phyloP scores from a whole-genome alignment of 2,113 vertebrate genomes.

The Myiopsitta monachus region DNA sequence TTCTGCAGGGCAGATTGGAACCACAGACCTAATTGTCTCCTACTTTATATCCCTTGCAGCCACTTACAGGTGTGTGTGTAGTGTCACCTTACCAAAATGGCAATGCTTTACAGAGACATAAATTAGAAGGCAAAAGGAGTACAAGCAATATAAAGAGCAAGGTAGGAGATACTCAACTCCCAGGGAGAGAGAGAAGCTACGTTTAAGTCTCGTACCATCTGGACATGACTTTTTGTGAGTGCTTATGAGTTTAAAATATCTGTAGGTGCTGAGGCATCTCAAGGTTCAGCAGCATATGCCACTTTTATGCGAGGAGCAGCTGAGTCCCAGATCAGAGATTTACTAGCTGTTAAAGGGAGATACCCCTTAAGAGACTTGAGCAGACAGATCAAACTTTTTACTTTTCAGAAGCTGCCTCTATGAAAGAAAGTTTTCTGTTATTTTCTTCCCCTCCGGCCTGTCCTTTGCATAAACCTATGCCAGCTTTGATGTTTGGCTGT shows the following conservation, averaged over 20 bases:
- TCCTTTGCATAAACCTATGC: not conserved
- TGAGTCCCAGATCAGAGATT: conserved; percentile 29
- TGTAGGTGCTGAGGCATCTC: conserved; percentile 38
- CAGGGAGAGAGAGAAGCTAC: not conserved
- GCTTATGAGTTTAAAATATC: conserved; percentile 35
- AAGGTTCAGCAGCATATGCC: conserved; percentile 11
- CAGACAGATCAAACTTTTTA: not conserved
- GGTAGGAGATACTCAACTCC: conserved; percentile 5
- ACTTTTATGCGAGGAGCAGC: not conserved
- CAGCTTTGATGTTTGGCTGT: not conserved
- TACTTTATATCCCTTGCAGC: conserved; percentile 4
- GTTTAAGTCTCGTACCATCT: conserved; percentile 30
- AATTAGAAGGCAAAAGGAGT: conserved; percentile 24
- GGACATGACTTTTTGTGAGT: not conserved
- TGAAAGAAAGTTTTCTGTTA: not conserved
- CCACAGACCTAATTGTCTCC: not conserved
- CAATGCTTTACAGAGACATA: conserved; percentile 1
- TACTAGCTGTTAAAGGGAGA: not conserved
- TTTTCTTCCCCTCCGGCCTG: not conserved
- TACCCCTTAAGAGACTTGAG: not conserved
- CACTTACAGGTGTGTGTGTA: not conserved
- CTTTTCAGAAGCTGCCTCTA: not conserved
- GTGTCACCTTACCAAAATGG: conserved; percentile 12
- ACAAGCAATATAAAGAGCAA: conserved; percentile 30
- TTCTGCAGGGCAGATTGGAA: conserved; percentile 30